Conservation (phyloP, 2,888 invertebrate genomes). For the Coremacera marginata region DNA sequence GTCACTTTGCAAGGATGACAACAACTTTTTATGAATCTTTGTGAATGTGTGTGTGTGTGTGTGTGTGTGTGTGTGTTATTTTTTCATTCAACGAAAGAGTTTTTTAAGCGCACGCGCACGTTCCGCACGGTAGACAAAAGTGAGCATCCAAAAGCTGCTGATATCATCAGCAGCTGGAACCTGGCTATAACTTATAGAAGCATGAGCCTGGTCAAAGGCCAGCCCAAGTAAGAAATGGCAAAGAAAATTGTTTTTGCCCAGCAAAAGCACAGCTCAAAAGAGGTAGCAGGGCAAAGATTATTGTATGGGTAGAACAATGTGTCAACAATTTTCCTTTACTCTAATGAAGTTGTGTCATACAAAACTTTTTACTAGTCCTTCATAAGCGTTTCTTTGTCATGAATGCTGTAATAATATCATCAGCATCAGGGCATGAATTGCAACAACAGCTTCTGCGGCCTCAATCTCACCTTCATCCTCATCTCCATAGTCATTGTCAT, state of each 20-base stretch:
- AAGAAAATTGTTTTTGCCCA: not conserved
- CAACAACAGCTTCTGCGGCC: not conserved
- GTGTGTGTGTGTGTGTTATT: not conserved
- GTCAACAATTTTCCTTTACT: slow-evolving; percentile 16
- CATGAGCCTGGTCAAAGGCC: slow-evolving; percentile 32
- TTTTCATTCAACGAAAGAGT: not conserved
- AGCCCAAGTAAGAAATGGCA: not conserved
- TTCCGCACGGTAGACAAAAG: slow-evolving; percentile 4
- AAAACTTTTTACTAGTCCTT: not conserved
- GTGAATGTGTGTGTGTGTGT: no score
- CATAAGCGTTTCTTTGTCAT: not conserved
- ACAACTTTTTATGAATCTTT: not conserved
- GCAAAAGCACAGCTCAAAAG: not conserved
- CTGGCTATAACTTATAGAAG: slow-evolving; percentile 7
- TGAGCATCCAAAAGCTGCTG: slow-evolving; percentile 25
- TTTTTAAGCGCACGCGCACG: slow-evolving; percentile 27
- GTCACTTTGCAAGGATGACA: slow-evolving; percentile 32
- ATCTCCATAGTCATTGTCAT: slow-evolving; percentile 15
- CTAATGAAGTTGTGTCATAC: slow-evolving; percentile 24
- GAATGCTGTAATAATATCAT: slow-evolving; percentile 9
- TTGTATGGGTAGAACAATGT: not conserved
- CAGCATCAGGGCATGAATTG: slow-evolving; percentile 2
- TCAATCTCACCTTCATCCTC: not conserved
- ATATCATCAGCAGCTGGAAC: slow-evolving; percentile 38
- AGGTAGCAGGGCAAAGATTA: not conserved